Evolutionary conservation across 2,888 invertebrate species (phyloP).

Genomic region (Papilio elwesi): DNA sequence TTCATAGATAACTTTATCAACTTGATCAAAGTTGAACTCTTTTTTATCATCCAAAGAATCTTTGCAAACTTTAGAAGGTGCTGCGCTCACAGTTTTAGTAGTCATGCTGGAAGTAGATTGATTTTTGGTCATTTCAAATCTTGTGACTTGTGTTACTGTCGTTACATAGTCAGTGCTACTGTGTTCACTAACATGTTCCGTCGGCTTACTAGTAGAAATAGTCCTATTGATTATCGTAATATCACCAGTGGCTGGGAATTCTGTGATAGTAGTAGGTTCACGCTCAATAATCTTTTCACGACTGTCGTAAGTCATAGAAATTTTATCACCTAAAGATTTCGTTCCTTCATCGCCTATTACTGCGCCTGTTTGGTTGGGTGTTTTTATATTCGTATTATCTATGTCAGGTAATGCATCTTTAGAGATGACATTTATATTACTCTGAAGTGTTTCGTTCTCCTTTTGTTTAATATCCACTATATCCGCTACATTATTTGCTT

Average conservation of each 20-base stretch:
- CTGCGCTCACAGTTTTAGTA: conserved; percentile 56
- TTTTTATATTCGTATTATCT: background rate
- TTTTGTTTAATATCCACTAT: background rate
- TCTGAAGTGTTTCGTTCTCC: background rate
- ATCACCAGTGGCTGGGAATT: conserved; percentile 56
- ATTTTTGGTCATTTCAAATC: conserved; percentile 66
- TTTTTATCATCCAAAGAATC: conserved; percentile 39
- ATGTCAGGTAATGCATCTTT: background rate
- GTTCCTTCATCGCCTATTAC: background rate
- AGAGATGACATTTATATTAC: background rate
- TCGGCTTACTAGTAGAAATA: conserved; percentile 59
- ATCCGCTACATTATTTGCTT: background rate
- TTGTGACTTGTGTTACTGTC: conserved; percentile 66
- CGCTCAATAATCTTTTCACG: conserved; percentile 42
- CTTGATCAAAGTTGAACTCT: conserved; percentile 55
- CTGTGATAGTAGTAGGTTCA: conserved; percentile 54
- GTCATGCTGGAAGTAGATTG: conserved; percentile 63
- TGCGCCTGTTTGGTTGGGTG: background rate
- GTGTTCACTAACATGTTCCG: conserved; percentile 62
- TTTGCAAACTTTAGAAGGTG: conserved; percentile 50
- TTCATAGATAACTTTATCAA: conserved; percentile 48
- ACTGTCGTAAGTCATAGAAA: background rate
- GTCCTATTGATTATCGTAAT: conserved; percentile 58
- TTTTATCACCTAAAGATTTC: conserved; percentile 16
- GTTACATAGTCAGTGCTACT: conserved; percentile 60